Evolutionary conservation across 2,113 vertebrate species (phyloP).

Genomic region (Mesitornis unicolor): DNA sequence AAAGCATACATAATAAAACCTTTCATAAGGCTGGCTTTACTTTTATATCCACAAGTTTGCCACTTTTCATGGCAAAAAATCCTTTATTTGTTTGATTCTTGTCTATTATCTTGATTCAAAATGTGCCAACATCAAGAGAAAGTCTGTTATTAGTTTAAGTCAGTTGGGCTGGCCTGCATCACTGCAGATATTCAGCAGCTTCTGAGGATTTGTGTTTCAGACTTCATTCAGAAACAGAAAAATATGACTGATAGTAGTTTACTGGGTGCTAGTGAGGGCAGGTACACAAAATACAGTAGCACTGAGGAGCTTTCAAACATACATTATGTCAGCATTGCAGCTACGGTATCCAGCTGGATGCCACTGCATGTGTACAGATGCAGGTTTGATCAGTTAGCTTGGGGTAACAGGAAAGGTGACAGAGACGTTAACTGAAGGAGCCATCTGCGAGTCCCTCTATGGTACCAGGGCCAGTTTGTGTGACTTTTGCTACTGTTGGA

Average conservation of each 20-base stretch:
- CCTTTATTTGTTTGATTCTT: background rate
- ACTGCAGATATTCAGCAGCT: background rate
- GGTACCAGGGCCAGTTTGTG: background rate
- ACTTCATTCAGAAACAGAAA: background rate
- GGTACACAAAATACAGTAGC: background rate
- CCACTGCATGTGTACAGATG: background rate
- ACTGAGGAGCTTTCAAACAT: background rate
- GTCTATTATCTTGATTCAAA: background rate
- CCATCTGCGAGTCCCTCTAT: background rate
- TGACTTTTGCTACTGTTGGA: background rate
- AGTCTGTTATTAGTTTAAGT: background rate
- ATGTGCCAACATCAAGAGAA: background rate
- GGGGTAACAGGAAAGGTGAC: background rate
- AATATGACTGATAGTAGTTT: background rate
- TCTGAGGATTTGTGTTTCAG: background rate
- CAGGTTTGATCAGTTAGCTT: background rate
- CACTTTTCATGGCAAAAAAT: background rate
- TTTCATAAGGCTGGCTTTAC: background rate
- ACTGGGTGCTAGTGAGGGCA: background rate
- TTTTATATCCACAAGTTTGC: background rate
- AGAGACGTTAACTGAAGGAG: background rate
- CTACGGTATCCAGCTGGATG: background rate
- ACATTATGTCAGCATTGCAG: background rate
- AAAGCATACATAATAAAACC: background rate
- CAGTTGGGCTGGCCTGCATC: background rate